Percentiles rank a stretch among this genome's conserved stretches.
Conservation (phyloP, 2,888 invertebrate genomes). For the Anthrax anthrax region DNA sequence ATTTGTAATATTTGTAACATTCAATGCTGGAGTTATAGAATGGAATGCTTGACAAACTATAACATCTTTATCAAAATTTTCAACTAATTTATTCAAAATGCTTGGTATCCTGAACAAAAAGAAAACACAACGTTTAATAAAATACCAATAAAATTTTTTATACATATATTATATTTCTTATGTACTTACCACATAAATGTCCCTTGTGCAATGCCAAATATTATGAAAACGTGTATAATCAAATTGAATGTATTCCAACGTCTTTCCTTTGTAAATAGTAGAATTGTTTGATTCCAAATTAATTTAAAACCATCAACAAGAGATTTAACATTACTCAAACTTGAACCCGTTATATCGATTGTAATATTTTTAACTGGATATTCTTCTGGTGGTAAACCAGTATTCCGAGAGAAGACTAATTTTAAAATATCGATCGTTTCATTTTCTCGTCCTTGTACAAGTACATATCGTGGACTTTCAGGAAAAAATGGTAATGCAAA, state of each 20-base stretch:
- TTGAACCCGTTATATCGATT: constrained; percentile 20
- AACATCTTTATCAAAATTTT: constrained; percentile 32
- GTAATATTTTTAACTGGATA: constrained; percentile 36
- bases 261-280: constrained; percentile 22
- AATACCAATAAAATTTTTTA: too few relatives aligned
- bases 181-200: constrained; percentile 30
- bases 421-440: constrained; percentile 45
- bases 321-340: constrained; percentile 20
- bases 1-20: not conserved
- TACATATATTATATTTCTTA: too few relatives aligned
- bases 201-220: constrained; percentile 27
- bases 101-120: constrained; percentile 29
- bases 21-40: not conserved
- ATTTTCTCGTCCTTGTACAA: constrained; percentile 44
- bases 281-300: constrained; percentile 27
- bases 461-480: constrained; percentile 66
- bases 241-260: constrained; percentile 25
- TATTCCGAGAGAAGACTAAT: constrained; percentile 43
- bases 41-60: constrained; percentile 16
- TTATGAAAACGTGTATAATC: constrained; percentile 20
- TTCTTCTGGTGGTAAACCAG: constrained; percentile 29
- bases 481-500: constrained; percentile 45
- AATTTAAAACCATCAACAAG: constrained; percentile 22
- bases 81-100: constrained; percentile 24
- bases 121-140: too few relatives aligned